Conservation (phyloP, 2,888 invertebrate genomes). For the Diarsia dahlii region DNA sequence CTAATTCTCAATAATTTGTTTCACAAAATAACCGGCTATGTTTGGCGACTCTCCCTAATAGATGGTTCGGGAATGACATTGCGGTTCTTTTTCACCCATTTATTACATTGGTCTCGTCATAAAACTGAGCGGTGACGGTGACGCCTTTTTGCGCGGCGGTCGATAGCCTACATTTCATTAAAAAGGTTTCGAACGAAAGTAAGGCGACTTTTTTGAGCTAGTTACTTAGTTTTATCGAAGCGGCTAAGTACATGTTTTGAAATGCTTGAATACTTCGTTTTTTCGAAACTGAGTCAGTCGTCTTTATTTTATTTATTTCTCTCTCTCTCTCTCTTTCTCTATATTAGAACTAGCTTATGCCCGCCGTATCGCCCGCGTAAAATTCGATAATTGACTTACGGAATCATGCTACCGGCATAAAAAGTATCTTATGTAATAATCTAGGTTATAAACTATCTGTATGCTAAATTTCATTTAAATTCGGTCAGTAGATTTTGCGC, state of each 20-base stretch:
- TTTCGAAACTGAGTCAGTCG: not conserved
- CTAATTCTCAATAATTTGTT: conserved; percentile 59
- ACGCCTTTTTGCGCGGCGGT: conserved; percentile 53
- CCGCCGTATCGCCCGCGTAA: too few relatives aligned
- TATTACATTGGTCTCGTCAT: conserved; percentile 70
- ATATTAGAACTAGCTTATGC: too few relatives aligned
- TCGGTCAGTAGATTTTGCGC: too few relatives aligned
- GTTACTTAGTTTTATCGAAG: conserved; percentile 22
- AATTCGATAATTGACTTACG: too few relatives aligned
- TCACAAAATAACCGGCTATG: conserved; percentile 59
- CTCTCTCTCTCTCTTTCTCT: too few relatives aligned
- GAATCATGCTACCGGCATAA: too few relatives aligned
- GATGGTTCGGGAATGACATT: conserved; percentile 73
- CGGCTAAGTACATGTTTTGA: conserved; percentile 6
- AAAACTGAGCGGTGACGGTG: conserved; percentile 69
- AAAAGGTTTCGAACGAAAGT: conserved; percentile 39
- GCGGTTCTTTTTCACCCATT: conserved; percentile 68
- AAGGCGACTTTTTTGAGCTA: conserved; percentile 23
- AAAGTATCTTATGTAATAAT: too few relatives aligned
- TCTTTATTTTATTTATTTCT: too few relatives aligned
- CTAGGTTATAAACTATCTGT: too few relatives aligned
- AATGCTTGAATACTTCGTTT: not conserved
- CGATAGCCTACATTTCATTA: conserved; percentile 60
- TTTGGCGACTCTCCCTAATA: conserved; percentile 69
- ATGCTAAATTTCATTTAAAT: too few relatives aligned